Base-by-base conservation (phyloP, 2,113 vertebrate species). In the Dasypus novemcinctus region DNA sequence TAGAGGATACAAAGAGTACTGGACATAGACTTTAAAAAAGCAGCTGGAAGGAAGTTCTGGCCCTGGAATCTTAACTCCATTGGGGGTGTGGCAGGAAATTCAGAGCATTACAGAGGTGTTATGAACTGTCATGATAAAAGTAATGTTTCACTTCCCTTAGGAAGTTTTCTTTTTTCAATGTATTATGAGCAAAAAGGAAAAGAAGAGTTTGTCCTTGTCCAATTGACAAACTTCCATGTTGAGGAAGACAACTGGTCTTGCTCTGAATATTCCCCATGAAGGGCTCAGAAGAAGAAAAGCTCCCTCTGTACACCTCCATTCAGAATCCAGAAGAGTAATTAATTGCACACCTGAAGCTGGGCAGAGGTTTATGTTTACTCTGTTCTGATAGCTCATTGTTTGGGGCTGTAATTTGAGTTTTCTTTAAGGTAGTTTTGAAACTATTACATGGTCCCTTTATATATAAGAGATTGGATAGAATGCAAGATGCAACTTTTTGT, bases 31-130 rank as follows among this genome's bases (percentile, higher is more conserved):
- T 81, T 63, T 66, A 20, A n/a, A 68, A 85, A 79, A 91, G 75
- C 91, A 97, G 76, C 86, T 85, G 74, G 71, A 82, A 85, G 71
- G 93, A 96, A 93, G 95, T 82, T 84, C 79, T 82, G 18, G 13
- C 43, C 15, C 74, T 78, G 66, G 89, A 68, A 76, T 89, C 89
- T 69, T 81, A n/a, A 68, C 68, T 68, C 17, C 36, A 2, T 31
- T 31, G 66, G 69, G 33, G 71, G 29, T n/a, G 80, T 94, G 93
- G 78, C 88, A 94, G 96, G 87, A 97, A 97, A 76, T 68, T 25
- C 82, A 87, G 82, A 94, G 57, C 43, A 4, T 57, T 59, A 61
- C 66, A 63, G 85, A 91, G 82, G 69, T 94, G 54, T 79, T 72
- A 57, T 61, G 90, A 93, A 59, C 85, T 82, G 87, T 87, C 74